Evolutionary conservation across 2,113 vertebrate genomes (phyloP).

Genomic region (Crocuta crocuta): DNA sequence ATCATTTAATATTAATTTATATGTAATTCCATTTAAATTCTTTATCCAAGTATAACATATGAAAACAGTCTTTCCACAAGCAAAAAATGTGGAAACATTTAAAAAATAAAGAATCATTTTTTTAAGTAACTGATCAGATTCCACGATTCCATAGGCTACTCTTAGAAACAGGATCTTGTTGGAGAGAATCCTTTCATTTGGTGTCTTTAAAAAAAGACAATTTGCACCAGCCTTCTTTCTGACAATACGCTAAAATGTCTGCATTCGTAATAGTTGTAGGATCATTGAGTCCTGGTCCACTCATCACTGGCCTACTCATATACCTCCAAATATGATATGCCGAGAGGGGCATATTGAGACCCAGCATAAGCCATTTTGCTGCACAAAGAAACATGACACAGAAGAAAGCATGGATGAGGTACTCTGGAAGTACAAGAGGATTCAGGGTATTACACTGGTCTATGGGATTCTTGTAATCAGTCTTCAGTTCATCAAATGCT

Average conservation of each 20-base stretch:
- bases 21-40: conserved; percentile 83
- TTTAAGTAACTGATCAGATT: conserved; percentile 80
- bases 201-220: conserved; percentile 95
- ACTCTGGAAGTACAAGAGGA: conserved; percentile 98
- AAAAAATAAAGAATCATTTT: conserved; percentile 84
- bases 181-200: conserved; percentile 83
- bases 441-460: conserved; percentile 99
- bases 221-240: conserved; percentile 99
- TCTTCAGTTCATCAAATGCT: conserved; percentile 99
- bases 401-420: conserved; percentile 99
- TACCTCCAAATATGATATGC: conserved; percentile 99
- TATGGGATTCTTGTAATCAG: conserved; percentile 99
- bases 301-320: conserved; percentile 98
- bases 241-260: conserved; percentile 98
- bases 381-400: conserved; percentile 99
- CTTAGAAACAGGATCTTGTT: conserved; percentile 81
- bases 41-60: conserved; percentile 85
- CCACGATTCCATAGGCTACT: conserved; percentile 64
- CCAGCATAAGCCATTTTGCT: conserved; percentile 97
- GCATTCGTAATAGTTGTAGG: conserved; percentile 99
- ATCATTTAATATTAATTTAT: conserved; percentile 83
- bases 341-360: conserved; percentile 97
- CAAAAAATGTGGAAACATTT: conserved; percentile 88
- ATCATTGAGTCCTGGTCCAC: conserved; percentile 97
- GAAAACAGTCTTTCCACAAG: conserved; percentile 90